A percentile compares a stretch with the other conserved stretches of the same genome.
Evolutionary conservation across 2,113 vertebrate genomes (phyloP).

Genomic region (Petaurus breviceps): DNA sequence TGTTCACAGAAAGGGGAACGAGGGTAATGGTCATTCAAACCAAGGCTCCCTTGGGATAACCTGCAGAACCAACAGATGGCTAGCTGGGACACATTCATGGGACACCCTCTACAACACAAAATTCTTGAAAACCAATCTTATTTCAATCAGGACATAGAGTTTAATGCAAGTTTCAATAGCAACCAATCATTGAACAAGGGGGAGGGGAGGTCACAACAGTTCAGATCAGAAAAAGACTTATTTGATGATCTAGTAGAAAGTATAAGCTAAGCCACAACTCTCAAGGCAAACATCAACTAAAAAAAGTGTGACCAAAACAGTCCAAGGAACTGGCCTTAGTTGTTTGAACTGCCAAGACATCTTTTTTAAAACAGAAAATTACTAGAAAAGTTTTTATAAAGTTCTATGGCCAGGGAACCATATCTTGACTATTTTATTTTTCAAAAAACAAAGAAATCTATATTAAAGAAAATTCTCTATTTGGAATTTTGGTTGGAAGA

Average conservation of each 20-base stretch:
- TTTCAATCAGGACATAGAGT: not conserved
- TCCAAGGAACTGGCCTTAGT: not conserved
- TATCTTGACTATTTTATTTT: constrained; percentile 26
- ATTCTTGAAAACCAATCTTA: not conserved
- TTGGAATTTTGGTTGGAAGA: not conserved
- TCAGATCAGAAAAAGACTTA: not conserved
- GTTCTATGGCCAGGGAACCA: not conserved
- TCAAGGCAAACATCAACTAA: not conserved
- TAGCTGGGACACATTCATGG: not conserved
- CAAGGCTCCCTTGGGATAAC: not conserved
- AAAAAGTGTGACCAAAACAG: too few relatives aligned
- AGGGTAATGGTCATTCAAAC: not conserved
- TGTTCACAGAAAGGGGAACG: not conserved
- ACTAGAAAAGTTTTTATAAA: not conserved
- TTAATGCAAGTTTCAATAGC: not conserved
- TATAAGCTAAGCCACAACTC: not conserved
- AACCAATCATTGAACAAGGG: not conserved
- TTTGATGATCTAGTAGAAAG: not conserved
- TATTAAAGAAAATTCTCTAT: not conserved
- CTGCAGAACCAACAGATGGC: not conserved
- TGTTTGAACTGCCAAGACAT: not conserved
- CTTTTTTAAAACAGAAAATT: not conserved
- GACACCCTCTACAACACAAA: not conserved
- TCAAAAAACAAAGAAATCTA: not conserved
- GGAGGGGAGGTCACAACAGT: not conserved